Evolutionary conservation across 2,888 invertebrate species (phyloP), one percentile per base, ranked within the genome.

Genomic region (Endotricha flammealis): DNA sequence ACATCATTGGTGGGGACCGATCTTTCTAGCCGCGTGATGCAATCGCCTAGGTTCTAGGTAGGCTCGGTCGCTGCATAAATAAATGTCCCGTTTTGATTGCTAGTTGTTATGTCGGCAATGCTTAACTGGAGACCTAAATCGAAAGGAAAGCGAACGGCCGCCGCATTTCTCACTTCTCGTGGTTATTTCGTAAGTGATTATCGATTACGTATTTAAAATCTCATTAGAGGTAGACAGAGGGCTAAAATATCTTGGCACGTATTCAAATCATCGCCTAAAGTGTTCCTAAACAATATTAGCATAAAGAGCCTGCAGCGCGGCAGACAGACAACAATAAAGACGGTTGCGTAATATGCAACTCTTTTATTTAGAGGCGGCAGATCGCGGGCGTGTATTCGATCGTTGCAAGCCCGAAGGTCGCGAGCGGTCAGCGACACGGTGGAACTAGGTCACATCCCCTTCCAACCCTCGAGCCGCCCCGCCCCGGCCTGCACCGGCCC

Each of bases 21-120:
- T 83, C 81, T 82, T 82, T 82, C 83, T 82, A 82, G 77, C 79
- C 67, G 68, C 62, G 71, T 85, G 83, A 82, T 76, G 85, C 83
- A 85, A 85, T 65, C 53, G 51, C 48, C 56, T 58, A 72, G 72
- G 70, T 68, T 74, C 79, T 77, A 74, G 72, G 72, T 69, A 70
- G 65, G 66, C 64, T 66, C 53, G 62, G 53, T 59, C 53, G 46
- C 48, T 49, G 62, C 65, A 58, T 65, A 69, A 67, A 71, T 72
- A 71, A 68, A 60, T 58, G 57, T 57, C 57, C 64, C 59, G 58
- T 62, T 69, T 63, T 50, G 62, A 69, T 71, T 67, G 67, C 53
- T 53, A 48, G 51, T 53, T 59, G 60, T 65, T 67, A 62, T 50
- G 44, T 44, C 42, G 37, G 47, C 35, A 35, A 35, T 35, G 35